Conservation (phyloP, 2,113 vertebrate genomes). For the Cepphus grylle region DNA sequence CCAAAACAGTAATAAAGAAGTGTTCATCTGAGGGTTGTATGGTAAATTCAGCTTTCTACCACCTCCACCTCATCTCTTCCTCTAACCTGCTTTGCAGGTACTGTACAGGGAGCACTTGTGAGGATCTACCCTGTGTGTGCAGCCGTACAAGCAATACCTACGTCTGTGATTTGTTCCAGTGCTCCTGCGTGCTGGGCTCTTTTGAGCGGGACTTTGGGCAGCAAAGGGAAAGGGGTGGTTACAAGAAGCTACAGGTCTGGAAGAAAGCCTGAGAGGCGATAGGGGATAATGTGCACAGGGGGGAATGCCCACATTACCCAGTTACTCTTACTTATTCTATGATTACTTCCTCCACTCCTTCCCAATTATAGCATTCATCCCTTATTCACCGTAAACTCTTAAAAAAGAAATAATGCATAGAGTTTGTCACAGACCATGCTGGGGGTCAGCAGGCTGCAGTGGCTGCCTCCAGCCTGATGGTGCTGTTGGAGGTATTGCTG, state of each 20-base stretch:
- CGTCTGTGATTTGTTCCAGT: neutral
- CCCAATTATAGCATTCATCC: neutral
- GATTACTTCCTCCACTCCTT: neutral
- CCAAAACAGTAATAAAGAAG: neutral
- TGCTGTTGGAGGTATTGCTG: neutral
- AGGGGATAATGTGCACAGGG: fast-evolving
- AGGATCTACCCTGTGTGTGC: neutral
- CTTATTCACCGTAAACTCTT: neutral
- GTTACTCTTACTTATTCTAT: neutral
- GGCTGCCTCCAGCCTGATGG: neutral
- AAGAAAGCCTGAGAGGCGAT: neutral
- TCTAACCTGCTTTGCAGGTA: neutral
- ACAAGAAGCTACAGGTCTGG: neutral
- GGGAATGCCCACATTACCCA: neutral
- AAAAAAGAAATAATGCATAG: neutral
- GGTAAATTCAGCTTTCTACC: neutral
- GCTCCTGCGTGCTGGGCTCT: neutral
- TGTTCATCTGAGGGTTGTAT: neutral
- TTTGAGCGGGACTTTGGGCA: neutral
- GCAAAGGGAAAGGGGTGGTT: neutral
- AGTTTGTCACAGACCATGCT: neutral
- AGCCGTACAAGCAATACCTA: fast-evolving
- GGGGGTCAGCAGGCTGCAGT: neutral
- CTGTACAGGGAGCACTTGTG: neutral
- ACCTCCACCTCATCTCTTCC: neutral